Percentiles rank a stretch among this genome's conserved stretches.
These are phyloP conservation scores for Ophioninae sp. DNA, from an alignment of 2,888 invertebrate genomes.

Conservation along the genomic window DNA sequence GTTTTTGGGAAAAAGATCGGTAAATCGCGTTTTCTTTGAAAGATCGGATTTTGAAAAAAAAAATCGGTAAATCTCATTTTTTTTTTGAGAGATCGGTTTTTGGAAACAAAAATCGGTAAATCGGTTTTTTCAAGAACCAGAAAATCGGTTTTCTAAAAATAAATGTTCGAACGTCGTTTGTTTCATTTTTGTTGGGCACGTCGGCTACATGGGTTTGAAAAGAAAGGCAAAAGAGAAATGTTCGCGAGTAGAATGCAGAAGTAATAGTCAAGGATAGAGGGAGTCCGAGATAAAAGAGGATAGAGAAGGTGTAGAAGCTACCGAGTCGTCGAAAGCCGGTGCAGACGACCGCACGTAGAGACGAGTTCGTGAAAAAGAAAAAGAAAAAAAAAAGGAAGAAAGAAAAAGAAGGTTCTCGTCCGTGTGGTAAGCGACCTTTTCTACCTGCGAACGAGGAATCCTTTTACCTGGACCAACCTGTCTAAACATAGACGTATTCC, in stretches of 20 bases:
- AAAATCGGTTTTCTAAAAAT: no score
- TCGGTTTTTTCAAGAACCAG: no score
- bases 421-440: constrained; percentile 41
- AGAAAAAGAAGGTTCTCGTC: constrained; percentile 40
- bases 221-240: constrained; percentile 4
- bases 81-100: no score
- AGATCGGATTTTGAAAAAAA: no score
- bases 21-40: no score
- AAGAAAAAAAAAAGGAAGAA: constrained; percentile 25
- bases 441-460: constrained; percentile 57
- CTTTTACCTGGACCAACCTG: constrained; percentile 34
- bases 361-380: constrained; percentile 8
- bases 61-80: no score
- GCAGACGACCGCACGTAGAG: constrained; percentile 7
- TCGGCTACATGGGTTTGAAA: neutral
- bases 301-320: neutral
- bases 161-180: no score
- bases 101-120: no score
- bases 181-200: neutral
- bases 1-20: no score
- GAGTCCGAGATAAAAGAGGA: neutral
- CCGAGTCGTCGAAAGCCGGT: constrained; percentile 6
- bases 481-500: constrained; percentile 11
- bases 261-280: constrained; percentile 11
- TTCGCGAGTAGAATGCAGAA: constrained; percentile 2